phyloP scores from a whole-genome alignment of 2,797 vertebrate genomes.

The Macrochelys suwanniensis region DNA sequence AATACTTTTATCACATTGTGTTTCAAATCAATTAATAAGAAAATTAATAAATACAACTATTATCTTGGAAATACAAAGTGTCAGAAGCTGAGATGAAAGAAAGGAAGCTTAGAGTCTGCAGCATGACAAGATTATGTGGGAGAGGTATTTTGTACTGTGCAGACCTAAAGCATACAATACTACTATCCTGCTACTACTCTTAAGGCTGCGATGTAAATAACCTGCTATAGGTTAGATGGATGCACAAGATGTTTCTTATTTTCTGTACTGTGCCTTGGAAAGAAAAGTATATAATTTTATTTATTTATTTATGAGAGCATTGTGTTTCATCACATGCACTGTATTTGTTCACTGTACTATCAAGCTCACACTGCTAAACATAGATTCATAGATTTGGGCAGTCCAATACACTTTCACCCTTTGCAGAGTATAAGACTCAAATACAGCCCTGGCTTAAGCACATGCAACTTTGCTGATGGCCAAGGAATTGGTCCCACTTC shows the following conservation, averaged over 20 bases:
- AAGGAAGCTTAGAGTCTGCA: conserved; percentile 35
- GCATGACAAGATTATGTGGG: conserved; percentile 13
- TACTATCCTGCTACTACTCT: not conserved
- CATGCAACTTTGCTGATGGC: not conserved
- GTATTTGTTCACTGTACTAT: conserved; percentile 7
- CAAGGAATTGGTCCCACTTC: not conserved
- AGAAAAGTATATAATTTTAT: not conserved
- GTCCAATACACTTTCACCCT: accelerated
- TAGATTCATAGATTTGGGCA: not conserved
- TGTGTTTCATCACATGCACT: not conserved
- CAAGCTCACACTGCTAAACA: accelerated
- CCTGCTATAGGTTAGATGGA: not conserved
- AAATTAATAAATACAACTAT: not conserved
- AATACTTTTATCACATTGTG: conserved; percentile 47
- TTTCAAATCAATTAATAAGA: conserved; percentile 38
- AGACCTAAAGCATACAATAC: not conserved
- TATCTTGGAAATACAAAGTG: conserved; percentile 61
- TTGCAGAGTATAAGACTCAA: not conserved
- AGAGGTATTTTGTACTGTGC: conserved; percentile 46
- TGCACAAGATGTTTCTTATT: not conserved
- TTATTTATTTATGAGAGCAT: not conserved
- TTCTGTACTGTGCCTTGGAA: not conserved
- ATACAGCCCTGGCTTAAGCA: not conserved
- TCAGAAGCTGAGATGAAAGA: conserved; percentile 53
- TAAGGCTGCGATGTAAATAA: not conserved